phyloP scores from a whole-genome alignment of 2,888 invertebrate genomes.

The Hesperia comma region DNA sequence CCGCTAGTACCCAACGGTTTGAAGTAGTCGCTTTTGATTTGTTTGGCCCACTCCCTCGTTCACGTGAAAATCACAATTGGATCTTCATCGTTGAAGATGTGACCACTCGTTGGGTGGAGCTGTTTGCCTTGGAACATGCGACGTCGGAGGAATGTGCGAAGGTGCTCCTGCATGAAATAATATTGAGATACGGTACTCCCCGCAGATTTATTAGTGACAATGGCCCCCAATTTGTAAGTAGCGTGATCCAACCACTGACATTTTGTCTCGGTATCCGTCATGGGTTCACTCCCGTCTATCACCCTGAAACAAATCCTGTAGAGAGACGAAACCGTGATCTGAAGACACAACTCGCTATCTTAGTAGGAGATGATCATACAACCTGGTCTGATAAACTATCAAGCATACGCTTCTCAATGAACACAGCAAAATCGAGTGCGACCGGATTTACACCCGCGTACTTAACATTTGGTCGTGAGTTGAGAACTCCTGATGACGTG shows the following conservation, averaged over 20 bases:
- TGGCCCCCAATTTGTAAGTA: slow-evolving; percentile 39
- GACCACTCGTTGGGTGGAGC: slow-evolving; percentile 50
- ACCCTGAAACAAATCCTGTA: slow-evolving; percentile 41
- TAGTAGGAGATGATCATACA: slow-evolving; percentile 43
- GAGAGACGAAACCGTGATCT: slow-evolving; percentile 43
- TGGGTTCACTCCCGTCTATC: slow-evolving; percentile 41
- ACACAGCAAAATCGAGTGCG: slow-evolving; percentile 44
- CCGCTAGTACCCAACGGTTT: neutral
- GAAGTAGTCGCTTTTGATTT: slow-evolving; percentile 38
- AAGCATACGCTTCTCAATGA: slow-evolving; percentile 59
- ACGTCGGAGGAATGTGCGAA: slow-evolving; percentile 50
- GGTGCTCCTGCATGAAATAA: slow-evolving; percentile 49
- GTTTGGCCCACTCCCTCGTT: slow-evolving; percentile 42
- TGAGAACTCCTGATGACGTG: slow-evolving; percentile 42
- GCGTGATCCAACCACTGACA: slow-evolving; percentile 42
- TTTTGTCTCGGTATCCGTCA: slow-evolving; percentile 49
- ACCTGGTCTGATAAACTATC: slow-evolving; percentile 52
- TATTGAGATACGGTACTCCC: no score
- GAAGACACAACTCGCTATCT: slow-evolving; percentile 41
- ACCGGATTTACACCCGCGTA: slow-evolving; percentile 42
- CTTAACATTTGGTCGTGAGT: slow-evolving; percentile 47
- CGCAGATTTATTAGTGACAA: slow-evolving; percentile 47
- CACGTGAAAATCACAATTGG: slow-evolving; percentile 35
- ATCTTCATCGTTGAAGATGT: slow-evolving; percentile 41
- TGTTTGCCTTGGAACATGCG: slow-evolving; percentile 50